phyloP scores from a whole-genome alignment of 2,888 invertebrate genomes.

The Cantharis lateralis region DNA sequence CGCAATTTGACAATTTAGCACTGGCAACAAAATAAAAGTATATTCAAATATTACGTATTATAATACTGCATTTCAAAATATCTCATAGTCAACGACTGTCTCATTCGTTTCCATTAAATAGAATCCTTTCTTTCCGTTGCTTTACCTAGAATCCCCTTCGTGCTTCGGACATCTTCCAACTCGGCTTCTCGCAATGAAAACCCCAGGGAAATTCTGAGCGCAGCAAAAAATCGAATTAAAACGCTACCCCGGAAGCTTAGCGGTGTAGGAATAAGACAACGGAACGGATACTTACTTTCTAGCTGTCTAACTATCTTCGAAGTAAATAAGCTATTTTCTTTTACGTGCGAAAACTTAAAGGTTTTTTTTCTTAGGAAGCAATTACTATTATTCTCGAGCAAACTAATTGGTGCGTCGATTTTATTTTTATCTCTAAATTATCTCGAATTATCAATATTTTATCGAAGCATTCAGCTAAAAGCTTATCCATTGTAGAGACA shows the following conservation, averaged over 20 bases:
- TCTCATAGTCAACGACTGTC: conserved; percentile 24
- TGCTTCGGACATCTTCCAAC: conserved; percentile 27
- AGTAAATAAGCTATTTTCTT: conserved; percentile 30
- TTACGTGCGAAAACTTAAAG: conserved; percentile 14
- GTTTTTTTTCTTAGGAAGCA: neutral
- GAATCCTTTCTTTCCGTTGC: conserved; percentile 32
- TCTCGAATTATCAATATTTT: neutral
- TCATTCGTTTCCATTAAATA: conserved; percentile 34
- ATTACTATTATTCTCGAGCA: neutral
- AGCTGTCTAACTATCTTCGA: conserved; percentile 28
- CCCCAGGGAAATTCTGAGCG: conserved; percentile 39
- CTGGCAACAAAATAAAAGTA: neutral
- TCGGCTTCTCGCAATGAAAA: conserved; percentile 30
- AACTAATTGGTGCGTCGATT: neutral
- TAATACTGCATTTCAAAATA: conserved; percentile 13
- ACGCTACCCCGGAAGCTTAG: conserved; percentile 34
- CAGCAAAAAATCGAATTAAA: conserved; percentile 41
- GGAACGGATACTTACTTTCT: conserved; percentile 30
- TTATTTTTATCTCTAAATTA: neutral
- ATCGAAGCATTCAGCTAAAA: neutral
- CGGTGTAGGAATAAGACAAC: conserved; percentile 29
- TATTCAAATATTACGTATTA: conserved; percentile 5
- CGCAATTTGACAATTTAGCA: neutral
- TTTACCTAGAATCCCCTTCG: conserved; percentile 29
- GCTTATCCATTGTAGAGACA: neutral